Evolutionary conservation across 2,113 vertebrate genomes (phyloP).

Genomic region (Sturnira hondurensis): DNA sequence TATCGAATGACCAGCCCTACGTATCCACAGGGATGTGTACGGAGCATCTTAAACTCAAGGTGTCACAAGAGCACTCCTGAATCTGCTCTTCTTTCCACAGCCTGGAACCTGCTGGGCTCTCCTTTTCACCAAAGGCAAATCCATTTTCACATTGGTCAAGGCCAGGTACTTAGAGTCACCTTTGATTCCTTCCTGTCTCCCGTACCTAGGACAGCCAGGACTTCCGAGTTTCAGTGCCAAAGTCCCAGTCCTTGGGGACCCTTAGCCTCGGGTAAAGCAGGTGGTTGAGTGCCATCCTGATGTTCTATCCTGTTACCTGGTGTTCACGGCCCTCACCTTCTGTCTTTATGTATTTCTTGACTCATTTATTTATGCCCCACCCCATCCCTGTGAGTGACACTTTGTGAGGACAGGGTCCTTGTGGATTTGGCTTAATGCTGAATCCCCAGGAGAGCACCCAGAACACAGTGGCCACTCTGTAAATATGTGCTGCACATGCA

Average conservation of each 20-base stretch:
- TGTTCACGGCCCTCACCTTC: background rate
- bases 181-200: background rate
- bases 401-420: accelerated
- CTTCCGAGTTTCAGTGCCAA: too few relatives aligned
- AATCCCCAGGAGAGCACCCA: too few relatives aligned
- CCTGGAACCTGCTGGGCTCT: too few relatives aligned
- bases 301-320: background rate
- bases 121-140: background rate
- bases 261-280: background rate
- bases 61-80: accelerated
- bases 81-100: background rate
- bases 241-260: too few relatives aligned
- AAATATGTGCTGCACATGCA: accelerated
- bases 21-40: accelerated
- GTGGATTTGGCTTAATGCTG: too few relatives aligned
- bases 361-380: too few relatives aligned
- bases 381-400: accelerated
- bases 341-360: accelerated
- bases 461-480: background rate
- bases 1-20: background rate
- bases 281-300: background rate
- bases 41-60: background rate
- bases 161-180: background rate
- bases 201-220: background rate
- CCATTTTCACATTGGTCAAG: background rate